Evolutionary conservation across 2,113 vertebrate species (phyloP).

Genomic region (Butorides virescens): DNA sequence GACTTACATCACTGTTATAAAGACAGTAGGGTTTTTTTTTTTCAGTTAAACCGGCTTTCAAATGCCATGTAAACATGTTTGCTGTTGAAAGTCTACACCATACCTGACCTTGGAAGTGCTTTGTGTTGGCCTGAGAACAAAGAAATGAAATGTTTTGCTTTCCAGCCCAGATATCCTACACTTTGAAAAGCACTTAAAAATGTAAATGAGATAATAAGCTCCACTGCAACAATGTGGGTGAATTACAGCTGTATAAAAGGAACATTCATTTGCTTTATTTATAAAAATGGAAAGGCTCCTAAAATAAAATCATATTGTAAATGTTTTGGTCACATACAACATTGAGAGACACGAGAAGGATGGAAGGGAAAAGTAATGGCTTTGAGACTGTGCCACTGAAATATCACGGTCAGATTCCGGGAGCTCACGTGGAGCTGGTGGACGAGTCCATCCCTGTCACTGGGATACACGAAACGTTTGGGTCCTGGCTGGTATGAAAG

Average conservation of each 20-base stretch:
- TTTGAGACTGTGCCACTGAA: neutral
- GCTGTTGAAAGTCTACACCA: slow-evolving; percentile 43
- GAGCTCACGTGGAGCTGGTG: neutral
- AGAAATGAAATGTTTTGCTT: slow-evolving; percentile 66
- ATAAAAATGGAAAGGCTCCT: slow-evolving; percentile 34
- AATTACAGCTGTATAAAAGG: neutral
- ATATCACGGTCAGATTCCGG: neutral
- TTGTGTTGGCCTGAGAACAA: slow-evolving; percentile 56
- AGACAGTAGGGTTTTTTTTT: neutral
- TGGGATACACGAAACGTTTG: fast-evolving
- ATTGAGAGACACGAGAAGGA: neutral
- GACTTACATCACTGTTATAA: slow-evolving; percentile 1
- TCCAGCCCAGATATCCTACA: slow-evolving; percentile 67
- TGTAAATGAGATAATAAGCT: slow-evolving; percentile 63
- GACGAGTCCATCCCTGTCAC: neutral
- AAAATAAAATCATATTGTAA: slow-evolving; percentile 10
- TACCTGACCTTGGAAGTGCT: slow-evolving; percentile 62
- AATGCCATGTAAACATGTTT: slow-evolving; percentile 48
- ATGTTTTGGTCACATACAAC: neutral
- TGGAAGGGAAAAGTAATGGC: neutral
- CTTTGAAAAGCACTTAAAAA: slow-evolving; percentile 70
- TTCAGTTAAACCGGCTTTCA: slow-evolving; percentile 30
- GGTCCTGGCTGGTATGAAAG: neutral
- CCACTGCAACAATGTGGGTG: slow-evolving; percentile 24
- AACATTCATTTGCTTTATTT: slow-evolving; percentile 35